Conservation (phyloP, 2,888 invertebrate species). For the Lathronympha strigana region DNA sequence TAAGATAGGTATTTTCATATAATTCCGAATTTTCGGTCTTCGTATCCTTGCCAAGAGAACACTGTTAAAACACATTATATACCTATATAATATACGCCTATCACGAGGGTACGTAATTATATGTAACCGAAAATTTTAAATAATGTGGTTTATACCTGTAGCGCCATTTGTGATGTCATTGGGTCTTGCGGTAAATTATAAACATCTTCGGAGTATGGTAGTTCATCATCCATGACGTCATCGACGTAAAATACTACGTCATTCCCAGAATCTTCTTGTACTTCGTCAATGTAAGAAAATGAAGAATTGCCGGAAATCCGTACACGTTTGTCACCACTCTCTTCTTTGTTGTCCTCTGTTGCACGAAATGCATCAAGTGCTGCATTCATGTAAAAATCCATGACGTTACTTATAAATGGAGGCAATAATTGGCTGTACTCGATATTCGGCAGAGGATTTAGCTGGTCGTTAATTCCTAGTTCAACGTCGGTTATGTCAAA, state of each 20-base stretch:
- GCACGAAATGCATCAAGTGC: conserved; percentile 54
- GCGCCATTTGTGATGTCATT: conserved; percentile 26
- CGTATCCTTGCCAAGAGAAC: conserved; percentile 35
- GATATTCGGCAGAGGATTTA: conserved; percentile 45
- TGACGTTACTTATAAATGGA: conserved; percentile 59
- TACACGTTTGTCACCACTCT: conserved; percentile 45
- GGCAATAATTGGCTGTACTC: conserved; percentile 53
- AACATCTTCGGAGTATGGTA: conserved; percentile 44
- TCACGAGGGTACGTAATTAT: too few relatives aligned
- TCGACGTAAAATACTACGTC: conserved; percentile 58
- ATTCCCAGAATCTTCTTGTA: conserved; percentile 51
- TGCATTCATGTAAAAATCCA: conserved; percentile 60
- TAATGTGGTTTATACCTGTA: conserved; percentile 15
- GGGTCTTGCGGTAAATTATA: conserved; percentile 43
- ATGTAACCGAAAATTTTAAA: not conserved
- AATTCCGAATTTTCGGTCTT: conserved; percentile 44
- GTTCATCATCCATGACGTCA: conserved; percentile 45
- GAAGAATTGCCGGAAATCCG: conserved; percentile 56
- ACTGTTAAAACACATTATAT: conserved; percentile 15
- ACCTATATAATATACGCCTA: not conserved
- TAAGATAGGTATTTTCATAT: conserved; percentile 55
- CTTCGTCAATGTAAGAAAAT: conserved; percentile 64
- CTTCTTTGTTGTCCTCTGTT: conserved; percentile 44
- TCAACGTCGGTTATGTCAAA: conserved; percentile 76
- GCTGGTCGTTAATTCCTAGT: conserved; percentile 52